A percentile compares a stretch with the other conserved stretches of the same genome.
Evolutionary conservation across 2,113 vertebrate genomes (phyloP).

Genomic region (Macquaria ambigua): DNA sequence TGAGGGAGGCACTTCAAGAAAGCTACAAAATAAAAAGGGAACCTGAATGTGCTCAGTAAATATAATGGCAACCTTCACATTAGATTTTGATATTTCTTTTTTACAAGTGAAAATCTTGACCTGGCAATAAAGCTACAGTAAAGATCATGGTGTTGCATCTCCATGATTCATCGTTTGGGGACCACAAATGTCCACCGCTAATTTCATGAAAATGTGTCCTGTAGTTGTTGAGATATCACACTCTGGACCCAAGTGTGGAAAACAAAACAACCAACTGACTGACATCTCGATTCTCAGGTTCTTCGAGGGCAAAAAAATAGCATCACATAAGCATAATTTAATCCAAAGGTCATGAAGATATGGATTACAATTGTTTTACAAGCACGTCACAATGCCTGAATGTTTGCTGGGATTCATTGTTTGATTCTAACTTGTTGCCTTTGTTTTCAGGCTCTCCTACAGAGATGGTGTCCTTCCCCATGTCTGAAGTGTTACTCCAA

Average conservation of each 20-base stretch:
- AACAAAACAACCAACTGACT: not conserved
- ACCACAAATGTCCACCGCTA: too few relatives aligned
- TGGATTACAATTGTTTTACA: not conserved
- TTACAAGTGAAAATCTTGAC: not conserved
- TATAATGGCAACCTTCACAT: not conserved
- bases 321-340: not conserved
- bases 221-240: not conserved
- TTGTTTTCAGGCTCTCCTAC: constrained; percentile 1
- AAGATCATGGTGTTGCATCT: not conserved
- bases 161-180: not conserved
- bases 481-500: constrained; percentile 34
- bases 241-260: not conserved
- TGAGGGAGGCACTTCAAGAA: not conserved
- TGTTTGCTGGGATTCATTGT: not conserved
- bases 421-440: not conserved
- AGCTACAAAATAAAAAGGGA: not conserved
- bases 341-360: not conserved
- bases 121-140: not conserved
- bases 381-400: not conserved
- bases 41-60: not conserved
- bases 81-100: not conserved
- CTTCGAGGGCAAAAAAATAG: not conserved
- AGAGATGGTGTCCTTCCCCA: constrained; percentile 69
- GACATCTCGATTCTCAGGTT: not conserved
- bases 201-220: not conserved